Percentiles rank a stretch among this genome's conserved stretches.
Evolutionary conservation across 2,888 invertebrate species (phyloP).

Genomic region (Brenthis ino): DNA sequence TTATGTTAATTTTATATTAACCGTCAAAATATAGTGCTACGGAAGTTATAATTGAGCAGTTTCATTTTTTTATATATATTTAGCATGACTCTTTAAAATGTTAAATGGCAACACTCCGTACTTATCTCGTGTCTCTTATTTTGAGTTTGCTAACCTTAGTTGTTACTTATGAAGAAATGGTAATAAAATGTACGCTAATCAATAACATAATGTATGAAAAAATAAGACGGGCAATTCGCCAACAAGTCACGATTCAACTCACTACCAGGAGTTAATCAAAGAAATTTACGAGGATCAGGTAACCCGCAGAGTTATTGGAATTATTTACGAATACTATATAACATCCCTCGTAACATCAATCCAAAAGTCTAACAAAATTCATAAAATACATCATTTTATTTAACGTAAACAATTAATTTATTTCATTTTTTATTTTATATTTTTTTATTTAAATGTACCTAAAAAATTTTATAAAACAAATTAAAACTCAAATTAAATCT

Average conservation of each 20-base stretch:
- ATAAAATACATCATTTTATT: too few relatives aligned
- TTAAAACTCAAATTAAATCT: too few relatives aligned
- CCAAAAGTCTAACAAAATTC: too few relatives aligned
- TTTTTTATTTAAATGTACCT: too few relatives aligned
- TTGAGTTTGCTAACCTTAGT: neutral
- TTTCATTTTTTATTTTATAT: too few relatives aligned
- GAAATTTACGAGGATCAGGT: conserved; percentile 57
- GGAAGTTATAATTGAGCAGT: conserved; percentile 13
- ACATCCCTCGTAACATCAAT: conserved; percentile 44
- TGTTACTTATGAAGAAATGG: conserved; percentile 5
- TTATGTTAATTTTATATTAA: conserved; percentile 22
- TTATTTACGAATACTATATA: conserved; percentile 54
- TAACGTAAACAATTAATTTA: too few relatives aligned
- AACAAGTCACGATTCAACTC: conserved; percentile 60
- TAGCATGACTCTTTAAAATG: neutral
- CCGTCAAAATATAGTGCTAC: conserved; percentile 17
- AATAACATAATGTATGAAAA: conserved; percentile 15
- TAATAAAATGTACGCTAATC: conserved; percentile 20
- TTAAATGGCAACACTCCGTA: neutral
- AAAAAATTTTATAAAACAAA: too few relatives aligned
- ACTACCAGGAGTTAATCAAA: conserved; percentile 64
- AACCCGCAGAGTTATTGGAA: conserved; percentile 56
- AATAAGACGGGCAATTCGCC: conserved; percentile 46
- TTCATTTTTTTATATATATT: conserved; percentile 15
- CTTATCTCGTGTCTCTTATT: neutral